Base-by-base conservation (phyloP, 2,888 invertebrate species). In the Sycophila texana region DNA sequence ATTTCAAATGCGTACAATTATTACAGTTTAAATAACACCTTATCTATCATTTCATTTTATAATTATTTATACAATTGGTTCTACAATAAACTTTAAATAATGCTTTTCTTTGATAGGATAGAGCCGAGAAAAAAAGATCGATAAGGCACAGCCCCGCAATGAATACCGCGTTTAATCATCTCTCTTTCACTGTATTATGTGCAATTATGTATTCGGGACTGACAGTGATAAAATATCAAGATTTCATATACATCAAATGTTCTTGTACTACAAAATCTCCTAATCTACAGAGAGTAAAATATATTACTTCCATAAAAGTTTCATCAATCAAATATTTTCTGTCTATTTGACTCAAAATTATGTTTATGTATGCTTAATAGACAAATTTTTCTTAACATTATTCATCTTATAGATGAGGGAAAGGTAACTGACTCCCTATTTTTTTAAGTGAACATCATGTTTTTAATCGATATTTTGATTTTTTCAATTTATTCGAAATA, bases 91-190 rank as follows among this genome's bases (percentile, higher is more conserved):
- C 70, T 66, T 80, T 76, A 66, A 81, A 82, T 80, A 74, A 75
- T 58, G 74, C 74, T 77, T 74, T 55, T 58, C 26, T 65, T 75
- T 26, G 16, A 72, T 58, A 67, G 16, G 66, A 70, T 79, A 82
- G 47, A 76, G 73, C 26, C 63, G 16, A 76, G 22, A 67, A 70
- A 70, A 80, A 77, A 79, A 79, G 74, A 81, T 76, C 60, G 18
- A 75, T 83, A 84, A 84, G 80, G 81, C 79, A 82, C 84, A 85
- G 82, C 71, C 81, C 81, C 75, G 74, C 65, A 81, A 73, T 67
- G 63, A 82, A 80, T 83, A 81, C 80, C 66, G 74, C 76, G 51
- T 63, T 80, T 49, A 72, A 70, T 61, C 60, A 20, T 65, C 18
- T 55, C 55, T 13, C 22, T 66, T 53, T 20, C 26, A 51, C n/a